phyloP scores from a whole-genome alignment of 2,797 vertebrate species.

The Bradypodion pumilum region DNA sequence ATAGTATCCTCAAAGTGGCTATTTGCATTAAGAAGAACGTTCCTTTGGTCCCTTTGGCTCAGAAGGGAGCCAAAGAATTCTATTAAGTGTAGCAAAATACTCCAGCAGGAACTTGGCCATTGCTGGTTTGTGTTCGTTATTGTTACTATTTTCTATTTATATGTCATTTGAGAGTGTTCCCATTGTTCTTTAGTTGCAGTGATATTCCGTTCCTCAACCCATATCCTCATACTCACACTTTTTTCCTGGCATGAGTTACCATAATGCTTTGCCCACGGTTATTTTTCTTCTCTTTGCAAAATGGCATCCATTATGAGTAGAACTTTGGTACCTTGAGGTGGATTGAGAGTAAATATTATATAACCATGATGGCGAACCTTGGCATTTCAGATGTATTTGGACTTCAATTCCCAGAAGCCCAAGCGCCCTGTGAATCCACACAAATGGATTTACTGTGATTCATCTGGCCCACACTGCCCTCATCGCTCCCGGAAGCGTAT shows the following conservation, averaged over 20 bases:
- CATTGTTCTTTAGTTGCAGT: not conserved
- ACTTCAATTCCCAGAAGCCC: too few relatives aligned
- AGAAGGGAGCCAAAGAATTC: not conserved
- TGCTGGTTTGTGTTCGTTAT: not conserved
- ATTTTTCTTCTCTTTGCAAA: not conserved
- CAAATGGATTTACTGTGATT: too few relatives aligned
- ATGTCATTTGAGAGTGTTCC: not conserved
- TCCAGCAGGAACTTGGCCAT: not conserved
- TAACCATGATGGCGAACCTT: too few relatives aligned
- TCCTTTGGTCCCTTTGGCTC: not conserved
- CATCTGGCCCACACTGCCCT: too few relatives aligned
- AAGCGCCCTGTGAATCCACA: too few relatives aligned
- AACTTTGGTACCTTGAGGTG: not conserved
- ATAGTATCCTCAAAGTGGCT: not conserved
- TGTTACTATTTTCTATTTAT: too few relatives aligned
- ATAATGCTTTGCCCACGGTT: not conserved
- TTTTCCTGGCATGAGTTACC: constrained; percentile 26
- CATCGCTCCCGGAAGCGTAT: too few relatives aligned
- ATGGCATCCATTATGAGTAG: not conserved
- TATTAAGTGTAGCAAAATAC: not conserved
- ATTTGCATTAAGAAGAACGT: not conserved
- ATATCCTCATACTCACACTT: not conserved
- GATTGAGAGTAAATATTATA: not conserved
- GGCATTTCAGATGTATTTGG: too few relatives aligned
- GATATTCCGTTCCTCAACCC: not conserved